Evolutionary conservation across 2,888 invertebrate genomes (phyloP).

Genomic region (Scaptomyza cyrtandrae): DNA sequence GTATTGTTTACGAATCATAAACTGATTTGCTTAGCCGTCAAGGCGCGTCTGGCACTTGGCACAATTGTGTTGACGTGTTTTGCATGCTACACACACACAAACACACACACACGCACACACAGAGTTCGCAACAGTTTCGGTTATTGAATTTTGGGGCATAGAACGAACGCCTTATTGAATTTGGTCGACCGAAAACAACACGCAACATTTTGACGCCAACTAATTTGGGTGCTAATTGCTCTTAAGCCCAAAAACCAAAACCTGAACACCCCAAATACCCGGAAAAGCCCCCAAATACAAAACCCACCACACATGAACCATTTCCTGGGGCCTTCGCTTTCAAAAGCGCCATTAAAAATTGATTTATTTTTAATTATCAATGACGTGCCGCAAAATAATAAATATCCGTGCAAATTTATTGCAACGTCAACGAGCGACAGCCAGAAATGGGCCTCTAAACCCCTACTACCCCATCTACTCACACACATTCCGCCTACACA

Average conservation of each 20-base stretch:
- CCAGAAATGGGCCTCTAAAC: constrained; percentile 40
- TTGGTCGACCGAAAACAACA: constrained; percentile 42
- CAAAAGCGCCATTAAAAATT: constrained; percentile 73
- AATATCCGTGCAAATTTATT: constrained; percentile 80
- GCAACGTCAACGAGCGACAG: constrained; percentile 73
- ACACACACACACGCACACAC: constrained; percentile 19
- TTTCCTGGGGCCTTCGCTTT: constrained; percentile 24
- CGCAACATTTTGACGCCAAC: constrained; percentile 63
- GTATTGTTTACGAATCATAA: constrained; percentile 78
- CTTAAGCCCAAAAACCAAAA: constrained; percentile 42
- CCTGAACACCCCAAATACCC: constrained; percentile 6
- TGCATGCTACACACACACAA: constrained; percentile 49
- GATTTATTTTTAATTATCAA: constrained; percentile 83
- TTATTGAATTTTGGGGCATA: constrained; percentile 52
- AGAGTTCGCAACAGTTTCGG: constrained; percentile 9
- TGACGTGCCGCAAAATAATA: constrained; percentile 82
- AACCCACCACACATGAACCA: constrained; percentile 16
- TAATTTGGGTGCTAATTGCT: constrained; percentile 69
- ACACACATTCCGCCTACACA: neutral
- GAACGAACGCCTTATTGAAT: constrained; percentile 53
- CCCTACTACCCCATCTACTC: neutral
- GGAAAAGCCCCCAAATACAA: constrained; percentile 6
- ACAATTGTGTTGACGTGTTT: constrained; percentile 61
- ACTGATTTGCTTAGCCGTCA: constrained; percentile 69
- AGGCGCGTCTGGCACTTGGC: constrained; percentile 58